Percentiles rank a stretch among this genome's conserved stretches.
Conservation (phyloP, 2,113 vertebrate genomes). For the Saiga tatarica region DNA sequence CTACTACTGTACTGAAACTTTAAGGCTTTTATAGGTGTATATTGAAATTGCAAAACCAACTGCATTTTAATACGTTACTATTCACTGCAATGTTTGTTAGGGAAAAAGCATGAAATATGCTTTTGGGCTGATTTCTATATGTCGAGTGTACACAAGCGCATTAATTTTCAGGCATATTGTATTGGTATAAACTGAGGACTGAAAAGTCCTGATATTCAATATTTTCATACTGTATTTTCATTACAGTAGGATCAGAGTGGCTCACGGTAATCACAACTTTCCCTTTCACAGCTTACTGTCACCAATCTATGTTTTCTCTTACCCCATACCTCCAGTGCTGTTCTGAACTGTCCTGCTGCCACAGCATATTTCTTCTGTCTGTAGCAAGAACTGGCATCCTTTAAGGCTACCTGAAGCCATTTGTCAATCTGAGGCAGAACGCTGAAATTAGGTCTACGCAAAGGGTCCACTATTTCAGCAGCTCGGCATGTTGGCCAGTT, state of each 20-base stretch:
- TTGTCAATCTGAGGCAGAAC: conserved; percentile 76
- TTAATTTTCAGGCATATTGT: neutral
- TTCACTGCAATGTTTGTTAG: neutral
- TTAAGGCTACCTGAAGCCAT: conserved; percentile 78
- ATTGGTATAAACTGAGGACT: neutral
- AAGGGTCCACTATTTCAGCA: conserved; percentile 61
- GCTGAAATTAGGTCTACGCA: conserved; percentile 52
- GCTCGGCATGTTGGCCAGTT: conserved; percentile 27
- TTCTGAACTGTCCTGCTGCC: conserved; percentile 76
- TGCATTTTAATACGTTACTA: neutral
- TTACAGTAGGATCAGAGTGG: neutral
- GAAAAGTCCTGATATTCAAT: neutral
- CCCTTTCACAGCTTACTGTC: neutral
- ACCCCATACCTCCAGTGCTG: conserved; percentile 80
- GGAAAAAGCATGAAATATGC: neutral
- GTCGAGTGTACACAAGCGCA: neutral
- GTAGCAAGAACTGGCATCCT: conserved; percentile 80
- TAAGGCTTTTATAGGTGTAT: conserved; percentile 1
- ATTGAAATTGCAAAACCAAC: conserved; percentile 28
- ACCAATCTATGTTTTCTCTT: neutral
- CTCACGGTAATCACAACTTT: neutral
- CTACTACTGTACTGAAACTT: neutral
- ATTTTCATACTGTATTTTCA: neutral
- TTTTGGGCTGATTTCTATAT: conserved; percentile 2
- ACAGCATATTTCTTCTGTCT: conserved; percentile 77